Conservation (phyloP, 2,888 invertebrate genomes). For the Druceiella hillmani region DNA sequence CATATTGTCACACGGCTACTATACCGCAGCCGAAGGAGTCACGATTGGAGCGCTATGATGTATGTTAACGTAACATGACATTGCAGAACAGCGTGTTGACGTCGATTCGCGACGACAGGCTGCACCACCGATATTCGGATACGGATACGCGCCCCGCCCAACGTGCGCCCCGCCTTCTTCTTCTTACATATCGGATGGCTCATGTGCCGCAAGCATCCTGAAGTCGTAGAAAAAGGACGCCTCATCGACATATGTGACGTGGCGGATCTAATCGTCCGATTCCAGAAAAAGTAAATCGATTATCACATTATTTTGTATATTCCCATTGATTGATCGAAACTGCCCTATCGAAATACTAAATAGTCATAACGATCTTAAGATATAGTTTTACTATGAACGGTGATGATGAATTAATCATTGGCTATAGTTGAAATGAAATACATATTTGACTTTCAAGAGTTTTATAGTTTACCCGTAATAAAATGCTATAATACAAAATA, state of each 20-base stretch:
- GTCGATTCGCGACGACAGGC: slow-evolving; percentile 64
- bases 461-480: too few relatives aligned
- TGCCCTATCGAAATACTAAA: background rate
- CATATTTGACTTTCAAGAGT: too few relatives aligned
- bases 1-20: too few relatives aligned
- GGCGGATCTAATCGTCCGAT: slow-evolving; percentile 56
- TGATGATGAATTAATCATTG: too few relatives aligned
- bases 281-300: slow-evolving; percentile 57
- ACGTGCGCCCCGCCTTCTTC: slow-evolving; percentile 66
- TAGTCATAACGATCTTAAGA: too few relatives aligned
- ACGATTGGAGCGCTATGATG: too few relatives aligned
- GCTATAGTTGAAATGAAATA: too few relatives aligned
- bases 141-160: slow-evolving; percentile 64
- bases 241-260: slow-evolving; percentile 62
- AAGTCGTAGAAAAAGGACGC: slow-evolving; percentile 53
- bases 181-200: slow-evolving; percentile 78
- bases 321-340: background rate
- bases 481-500: too few relatives aligned
- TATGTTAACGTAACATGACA: slow-evolving; percentile 24
- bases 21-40: too few relatives aligned
- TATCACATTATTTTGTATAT: slow-evolving; percentile 2
- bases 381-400: too few relatives aligned
- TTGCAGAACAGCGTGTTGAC: slow-evolving; percentile 56
- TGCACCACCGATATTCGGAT: slow-evolving; percentile 60
- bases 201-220: slow-evolving; percentile 63